Evolutionary conservation across 2,888 invertebrate species (phyloP).

Genomic region (Parthenolecanium corni): DNA sequence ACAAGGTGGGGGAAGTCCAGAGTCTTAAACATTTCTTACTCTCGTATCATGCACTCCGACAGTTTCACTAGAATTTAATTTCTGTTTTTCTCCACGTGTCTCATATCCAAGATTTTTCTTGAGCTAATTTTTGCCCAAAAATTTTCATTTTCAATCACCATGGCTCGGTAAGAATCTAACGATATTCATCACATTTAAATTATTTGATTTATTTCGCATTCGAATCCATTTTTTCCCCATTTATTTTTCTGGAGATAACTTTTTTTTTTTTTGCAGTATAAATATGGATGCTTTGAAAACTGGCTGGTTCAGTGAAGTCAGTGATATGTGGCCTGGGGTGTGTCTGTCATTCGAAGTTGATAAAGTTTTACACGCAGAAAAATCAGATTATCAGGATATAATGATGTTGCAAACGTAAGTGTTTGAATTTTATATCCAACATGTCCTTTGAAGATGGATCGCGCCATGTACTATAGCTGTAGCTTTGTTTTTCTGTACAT

Average conservation of each 20-base stretch:
- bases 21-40: too few relatives aligned
- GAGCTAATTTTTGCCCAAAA: too few relatives aligned
- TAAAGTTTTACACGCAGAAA: constrained; percentile 62
- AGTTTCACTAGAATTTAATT: too few relatives aligned
- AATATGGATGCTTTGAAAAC: constrained; percentile 58
- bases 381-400: constrained; percentile 75
- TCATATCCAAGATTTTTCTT: too few relatives aligned
- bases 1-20: too few relatives aligned
- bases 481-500: background rate
- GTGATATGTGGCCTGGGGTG: constrained; percentile 82
- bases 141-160: too few relatives aligned
- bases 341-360: constrained; percentile 76
- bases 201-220: too few relatives aligned
- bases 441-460: background rate
- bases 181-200: too few relatives aligned
- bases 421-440: background rate
- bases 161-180: too few relatives aligned
- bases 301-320: constrained; percentile 86
- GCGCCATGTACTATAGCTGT: background rate
- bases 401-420: constrained; percentile 66
- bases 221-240: too few relatives aligned
- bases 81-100: too few relatives aligned
- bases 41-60: too few relatives aligned
- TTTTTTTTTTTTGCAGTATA: background rate
- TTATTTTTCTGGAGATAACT: background rate